Base-by-base conservation (phyloP, 2,113 vertebrate genomes). In the Cryptotis parvus region DNA sequence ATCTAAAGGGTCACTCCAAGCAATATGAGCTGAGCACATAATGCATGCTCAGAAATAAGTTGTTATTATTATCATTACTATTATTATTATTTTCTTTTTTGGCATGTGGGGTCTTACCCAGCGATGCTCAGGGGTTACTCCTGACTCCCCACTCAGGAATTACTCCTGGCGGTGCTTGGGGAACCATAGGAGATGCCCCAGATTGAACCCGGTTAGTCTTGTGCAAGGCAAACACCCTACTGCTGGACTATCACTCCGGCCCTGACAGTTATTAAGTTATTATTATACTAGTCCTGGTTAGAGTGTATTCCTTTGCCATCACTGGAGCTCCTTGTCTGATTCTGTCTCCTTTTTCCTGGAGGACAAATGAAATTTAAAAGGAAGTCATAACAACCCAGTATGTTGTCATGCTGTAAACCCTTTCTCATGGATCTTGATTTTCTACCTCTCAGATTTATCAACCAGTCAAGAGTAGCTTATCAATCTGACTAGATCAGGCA, bases 381-480 rank as follows among this genome's bases (percentile, higher is more conserved):
- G 1, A 76, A 69, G 58, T 11, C 20, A 6, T 45, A 14, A 58
- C 27, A 81, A 66, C 22, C 63, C 27, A 8, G 10, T 52, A 72
- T 43, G 16, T 29, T 49, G 39, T 33, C 29, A 66, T 65, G 52
- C 70, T 72, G 3, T 35, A 92, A 87, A 83, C 20, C 24, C 35
- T 29, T 84, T 94, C 65, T 18, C 65, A 39, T 76, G 20, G 69
- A 31, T 90, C 73, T 79, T 84, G 77, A 43, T 88, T 79, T 95
- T 82, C 43, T 94, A 43, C n/a, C 78, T 61, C 52, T 65, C 27
- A 89, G 85, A 75, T 15, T 68, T 79, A 22, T 85, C 55, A 41
- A 39, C 31, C 75, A 87, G 18, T 27, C 41, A 81, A 73, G 81
- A 89, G 33, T 26, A 55, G 61, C 58, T 85, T 72, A 63, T 83